These are phyloP conservation scores for Meloidogyne floridensis DNA, from an alignment of 1,140 invertebrate species.

Conservation along the genomic window DNA sequence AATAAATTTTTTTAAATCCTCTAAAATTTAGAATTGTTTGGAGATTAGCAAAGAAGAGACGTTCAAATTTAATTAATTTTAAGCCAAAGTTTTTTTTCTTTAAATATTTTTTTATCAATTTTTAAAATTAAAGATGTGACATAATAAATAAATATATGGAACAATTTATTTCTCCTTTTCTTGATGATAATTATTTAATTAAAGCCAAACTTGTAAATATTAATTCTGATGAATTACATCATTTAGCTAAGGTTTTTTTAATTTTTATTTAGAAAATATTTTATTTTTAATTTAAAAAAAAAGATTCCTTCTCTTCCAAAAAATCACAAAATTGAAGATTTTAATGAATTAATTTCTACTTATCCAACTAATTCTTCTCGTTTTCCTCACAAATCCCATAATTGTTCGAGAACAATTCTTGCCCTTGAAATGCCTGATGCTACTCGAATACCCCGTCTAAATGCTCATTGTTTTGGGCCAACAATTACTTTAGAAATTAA, in stretches of 20 bases:
- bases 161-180: slow-evolving; percentile 54
- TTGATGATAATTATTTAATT: slow-evolving; percentile 52
- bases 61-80: slow-evolving; percentile 48
- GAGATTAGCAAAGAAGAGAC: slow-evolving; percentile 60
- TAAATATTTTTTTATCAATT: not conserved
- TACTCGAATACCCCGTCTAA: slow-evolving; percentile 54
- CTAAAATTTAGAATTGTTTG: slow-evolving; percentile 62
- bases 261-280: not conserved
- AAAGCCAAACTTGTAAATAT: slow-evolving; percentile 52
- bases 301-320: slow-evolving; percentile 58
- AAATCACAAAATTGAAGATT: slow-evolving; percentile 58
- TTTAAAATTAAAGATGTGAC: slow-evolving; percentile 29
- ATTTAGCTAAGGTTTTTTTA: slow-evolving; percentile 53
- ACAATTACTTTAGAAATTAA: slow-evolving; percentile 65
- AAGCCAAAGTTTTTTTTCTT: slow-evolving; percentile 46
- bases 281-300: not conserved
- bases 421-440: slow-evolving; percentile 62
- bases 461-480: slow-evolving; percentile 32
- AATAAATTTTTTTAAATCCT: slow-evolving; percentile 14
- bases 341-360: slow-evolving; percentile 44
- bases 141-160: slow-evolving; percentile 57
- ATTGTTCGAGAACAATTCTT: slow-evolving; percentile 24
- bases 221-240: slow-evolving; percentile 47
- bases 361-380: slow-evolving; percentile 29
- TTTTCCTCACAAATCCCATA: not conserved